These are phyloP conservation scores for Acanthurus lineatus DNA, from an alignment of 2,797 vertebrate genomes.

Conservation along the genomic window DNA sequence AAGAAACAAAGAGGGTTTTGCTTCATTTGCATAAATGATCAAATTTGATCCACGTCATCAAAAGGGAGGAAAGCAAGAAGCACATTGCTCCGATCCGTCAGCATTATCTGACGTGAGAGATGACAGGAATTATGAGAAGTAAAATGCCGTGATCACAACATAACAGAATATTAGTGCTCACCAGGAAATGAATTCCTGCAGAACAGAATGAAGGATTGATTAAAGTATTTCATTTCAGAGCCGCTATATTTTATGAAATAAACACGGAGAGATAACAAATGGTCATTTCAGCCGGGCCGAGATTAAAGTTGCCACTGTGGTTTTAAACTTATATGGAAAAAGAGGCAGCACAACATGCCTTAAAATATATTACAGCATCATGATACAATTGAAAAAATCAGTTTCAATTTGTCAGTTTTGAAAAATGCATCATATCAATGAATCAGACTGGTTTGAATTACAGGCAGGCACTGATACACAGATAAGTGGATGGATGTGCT, in stretches of 20 bases:
- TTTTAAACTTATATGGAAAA: background rate
- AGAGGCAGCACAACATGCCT: background rate
- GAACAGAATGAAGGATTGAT: conserved; percentile 59
- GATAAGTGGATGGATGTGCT: conserved; percentile 58
- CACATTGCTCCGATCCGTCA: conserved; percentile 15
- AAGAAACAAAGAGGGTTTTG: conserved; percentile 50
- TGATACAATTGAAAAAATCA: conserved; percentile 11
- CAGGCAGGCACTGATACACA: conserved; percentile 14
- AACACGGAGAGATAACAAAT: conserved; percentile 24
- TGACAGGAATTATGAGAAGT: conserved; percentile 50
- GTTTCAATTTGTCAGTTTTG: too few species aligned
- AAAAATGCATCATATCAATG: background rate
- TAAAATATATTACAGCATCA: background rate
- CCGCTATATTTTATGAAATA: conserved; percentile 36
- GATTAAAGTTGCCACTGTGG: conserved; percentile 19
- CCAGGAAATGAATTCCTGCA: conserved; percentile 62
- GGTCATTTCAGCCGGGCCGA: background rate
- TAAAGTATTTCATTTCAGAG: conserved; percentile 47
- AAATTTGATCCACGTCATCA: conserved; percentile 49
- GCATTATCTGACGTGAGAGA: conserved; percentile 49
- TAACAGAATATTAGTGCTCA: conserved; percentile 55
- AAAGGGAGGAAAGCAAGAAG: conserved; percentile 35
- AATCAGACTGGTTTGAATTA: conserved; percentile 36
- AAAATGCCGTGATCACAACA: conserved; percentile 61
- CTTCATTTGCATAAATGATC: conserved; percentile 73